Conservation (phyloP, 30 jellyfish, hydroid and myxozoan genomes). For the Turritopsis dohrnii region DNA sequence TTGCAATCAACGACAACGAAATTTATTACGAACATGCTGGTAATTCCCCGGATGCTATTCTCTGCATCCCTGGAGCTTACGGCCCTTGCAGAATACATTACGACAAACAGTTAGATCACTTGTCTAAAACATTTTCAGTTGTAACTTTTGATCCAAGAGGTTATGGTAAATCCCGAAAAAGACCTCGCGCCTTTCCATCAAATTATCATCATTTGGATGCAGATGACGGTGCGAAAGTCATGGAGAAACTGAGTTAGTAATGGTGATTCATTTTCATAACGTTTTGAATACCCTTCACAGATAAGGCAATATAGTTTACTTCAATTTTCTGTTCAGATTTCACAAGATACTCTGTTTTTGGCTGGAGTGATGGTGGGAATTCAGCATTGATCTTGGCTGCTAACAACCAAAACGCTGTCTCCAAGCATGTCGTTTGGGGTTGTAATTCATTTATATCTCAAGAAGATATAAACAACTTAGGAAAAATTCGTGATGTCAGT, state of each 20-base stretch:
- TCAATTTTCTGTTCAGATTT: slow-evolving; percentile 36
- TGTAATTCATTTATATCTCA: slow-evolving; percentile 53
- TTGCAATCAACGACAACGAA: slow-evolving; percentile 24
- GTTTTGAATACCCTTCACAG: neutral
- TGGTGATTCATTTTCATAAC: neutral
- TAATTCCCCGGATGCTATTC: slow-evolving; percentile 29
- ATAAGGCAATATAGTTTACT: neutral
- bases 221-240: slow-evolving; percentile 64
- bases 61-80: slow-evolving; percentile 86
- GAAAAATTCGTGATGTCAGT: slow-evolving; percentile 43
- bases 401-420: slow-evolving; percentile 39
- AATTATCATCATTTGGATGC: slow-evolving; percentile 77
- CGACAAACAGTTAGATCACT: slow-evolving; percentile 54
- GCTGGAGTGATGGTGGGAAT: slow-evolving; percentile 91
- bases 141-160: slow-evolving; percentile 87
- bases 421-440: slow-evolving; percentile 64
- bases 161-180: slow-evolving; percentile 69
- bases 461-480: slow-evolving; percentile 35
- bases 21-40: slow-evolving; percentile 28
- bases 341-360: slow-evolving; percentile 59
- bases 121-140: slow-evolving; percentile 48
- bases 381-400: slow-evolving; percentile 70
- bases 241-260: slow-evolving; percentile 61
- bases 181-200: slow-evolving; percentile 56
- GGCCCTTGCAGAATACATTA: slow-evolving; percentile 63